Percentiles rank a stretch among this genome's conserved stretches.
These are phyloP conservation scores for Apteryx mantelli DNA, from an alignment of 2,113 vertebrate species.

Conservation along the genomic window DNA sequence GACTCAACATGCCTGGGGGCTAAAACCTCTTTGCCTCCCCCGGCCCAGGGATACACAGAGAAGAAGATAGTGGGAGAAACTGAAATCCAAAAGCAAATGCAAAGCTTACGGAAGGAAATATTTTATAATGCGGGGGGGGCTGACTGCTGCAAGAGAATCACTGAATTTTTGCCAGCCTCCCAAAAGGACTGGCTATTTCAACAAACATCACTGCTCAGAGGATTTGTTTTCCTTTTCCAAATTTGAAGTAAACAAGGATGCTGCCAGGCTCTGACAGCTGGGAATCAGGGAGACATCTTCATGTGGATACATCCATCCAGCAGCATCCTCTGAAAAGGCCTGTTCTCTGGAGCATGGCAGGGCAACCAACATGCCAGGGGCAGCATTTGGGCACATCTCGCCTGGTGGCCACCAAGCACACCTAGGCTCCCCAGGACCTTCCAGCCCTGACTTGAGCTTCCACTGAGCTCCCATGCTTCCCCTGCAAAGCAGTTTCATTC, in stretches of 20 bases:
- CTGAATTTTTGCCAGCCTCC: background rate
- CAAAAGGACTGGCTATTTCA: background rate
- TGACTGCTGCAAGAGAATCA: rapidly evolving
- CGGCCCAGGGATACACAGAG: background rate
- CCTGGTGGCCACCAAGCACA: background rate
- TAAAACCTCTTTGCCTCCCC: background rate
- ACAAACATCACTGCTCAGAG: background rate
- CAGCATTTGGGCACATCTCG: background rate
- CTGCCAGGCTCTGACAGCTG: background rate
- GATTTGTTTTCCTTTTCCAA: background rate
- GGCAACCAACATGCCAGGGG: background rate
- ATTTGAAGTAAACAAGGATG: background rate
- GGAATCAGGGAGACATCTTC: background rate
- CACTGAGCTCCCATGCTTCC: background rate
- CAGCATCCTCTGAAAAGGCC: background rate
- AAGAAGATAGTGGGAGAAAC: background rate
- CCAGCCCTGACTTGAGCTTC: rapidly evolving
- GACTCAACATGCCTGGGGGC: background rate
- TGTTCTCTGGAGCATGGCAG: background rate
- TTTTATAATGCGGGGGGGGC: rapidly evolving
- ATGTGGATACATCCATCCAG: background rate
- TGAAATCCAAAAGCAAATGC: background rate
- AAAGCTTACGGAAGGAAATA: background rate
- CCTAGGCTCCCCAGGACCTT: background rate
- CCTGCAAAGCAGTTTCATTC: background rate